These are phyloP conservation scores for Hylia prasina DNA, from an alignment of 2,113 vertebrate species.

Conservation along the genomic window DNA sequence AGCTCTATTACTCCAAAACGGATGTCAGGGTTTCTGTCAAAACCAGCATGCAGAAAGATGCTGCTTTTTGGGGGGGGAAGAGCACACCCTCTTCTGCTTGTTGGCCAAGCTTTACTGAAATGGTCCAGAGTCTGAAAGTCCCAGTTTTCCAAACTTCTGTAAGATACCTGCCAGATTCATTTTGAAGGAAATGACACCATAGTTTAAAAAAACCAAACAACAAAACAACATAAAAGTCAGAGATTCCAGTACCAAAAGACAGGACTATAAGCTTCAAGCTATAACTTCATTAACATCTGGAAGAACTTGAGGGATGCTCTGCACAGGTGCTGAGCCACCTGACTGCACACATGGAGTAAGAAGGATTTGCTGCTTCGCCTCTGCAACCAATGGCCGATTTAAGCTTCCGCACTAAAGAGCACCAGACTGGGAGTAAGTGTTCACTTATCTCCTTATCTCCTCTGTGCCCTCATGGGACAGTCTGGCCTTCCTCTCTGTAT, in stretches of 20 bases:
- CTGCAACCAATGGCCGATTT: not conserved
- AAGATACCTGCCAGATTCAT: not conserved
- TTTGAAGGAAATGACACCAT: not conserved
- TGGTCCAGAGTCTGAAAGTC: not conserved
- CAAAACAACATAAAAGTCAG: not conserved
- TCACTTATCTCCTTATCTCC: not conserved
- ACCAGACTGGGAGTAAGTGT: not conserved
- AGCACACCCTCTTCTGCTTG: not conserved
- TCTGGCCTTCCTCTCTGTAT: not conserved
- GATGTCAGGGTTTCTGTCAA: not conserved
- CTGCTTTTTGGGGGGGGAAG: not conserved
- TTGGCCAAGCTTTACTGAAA: not conserved
- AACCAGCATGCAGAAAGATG: not conserved
- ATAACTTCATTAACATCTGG: not conserved
- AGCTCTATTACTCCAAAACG: not conserved
- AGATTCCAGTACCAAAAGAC: not conserved
- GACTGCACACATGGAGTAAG: fast-evolving
- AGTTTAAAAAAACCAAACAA: not conserved
- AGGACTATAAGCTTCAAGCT: not conserved
- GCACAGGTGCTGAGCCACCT: not conserved
- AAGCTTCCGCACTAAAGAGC: not conserved
- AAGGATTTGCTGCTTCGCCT: not conserved
- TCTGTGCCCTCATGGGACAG: not conserved
- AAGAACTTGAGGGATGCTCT: not conserved
- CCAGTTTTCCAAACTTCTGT: not conserved